These are phyloP conservation scores for Atherinosoma microstoma DNA, from an alignment of 2,797 vertebrate species.

Conservation along the genomic window DNA sequence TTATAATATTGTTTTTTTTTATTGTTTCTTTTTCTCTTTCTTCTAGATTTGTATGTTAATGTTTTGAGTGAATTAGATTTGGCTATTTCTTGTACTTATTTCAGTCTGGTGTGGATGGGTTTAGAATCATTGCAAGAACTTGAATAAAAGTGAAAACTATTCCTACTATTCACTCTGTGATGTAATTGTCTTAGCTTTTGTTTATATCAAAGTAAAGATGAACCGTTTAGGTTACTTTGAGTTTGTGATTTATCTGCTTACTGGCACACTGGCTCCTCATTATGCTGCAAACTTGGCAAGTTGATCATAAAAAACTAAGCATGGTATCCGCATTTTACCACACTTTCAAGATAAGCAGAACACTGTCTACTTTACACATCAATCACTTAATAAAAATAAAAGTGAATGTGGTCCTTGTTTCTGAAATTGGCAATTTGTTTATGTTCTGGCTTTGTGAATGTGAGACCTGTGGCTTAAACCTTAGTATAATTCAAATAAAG, in stretches of 20 bases:
- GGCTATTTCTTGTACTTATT: no score
- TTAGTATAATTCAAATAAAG: not conserved
- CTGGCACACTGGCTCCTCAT: not conserved
- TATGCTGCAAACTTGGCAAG: not conserved
- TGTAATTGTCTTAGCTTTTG: not conserved
- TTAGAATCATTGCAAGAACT: not conserved
- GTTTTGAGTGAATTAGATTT: no score
- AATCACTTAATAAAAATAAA: not conserved
- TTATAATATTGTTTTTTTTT: no score
- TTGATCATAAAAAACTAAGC: not conserved
- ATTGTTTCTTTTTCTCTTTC: no score
- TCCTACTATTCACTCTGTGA: not conserved
- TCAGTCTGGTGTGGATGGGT: no score
- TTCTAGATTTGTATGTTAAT: no score
- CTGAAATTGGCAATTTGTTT: not conserved
- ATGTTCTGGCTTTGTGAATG: not conserved
- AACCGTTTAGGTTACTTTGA: not conserved
- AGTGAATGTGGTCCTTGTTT: not conserved
- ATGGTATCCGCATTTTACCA: not conserved
- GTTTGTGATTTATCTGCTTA: not conserved
- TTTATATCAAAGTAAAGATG: not conserved
- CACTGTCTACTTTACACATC: not conserved
- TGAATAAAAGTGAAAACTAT: no score
- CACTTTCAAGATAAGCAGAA: not conserved
- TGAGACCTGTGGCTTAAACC: not conserved